These are phyloP conservation scores for Ernsta delagoae DNA, from an alignment of 2,888 invertebrate genomes.

Conservation along the genomic window DNA sequence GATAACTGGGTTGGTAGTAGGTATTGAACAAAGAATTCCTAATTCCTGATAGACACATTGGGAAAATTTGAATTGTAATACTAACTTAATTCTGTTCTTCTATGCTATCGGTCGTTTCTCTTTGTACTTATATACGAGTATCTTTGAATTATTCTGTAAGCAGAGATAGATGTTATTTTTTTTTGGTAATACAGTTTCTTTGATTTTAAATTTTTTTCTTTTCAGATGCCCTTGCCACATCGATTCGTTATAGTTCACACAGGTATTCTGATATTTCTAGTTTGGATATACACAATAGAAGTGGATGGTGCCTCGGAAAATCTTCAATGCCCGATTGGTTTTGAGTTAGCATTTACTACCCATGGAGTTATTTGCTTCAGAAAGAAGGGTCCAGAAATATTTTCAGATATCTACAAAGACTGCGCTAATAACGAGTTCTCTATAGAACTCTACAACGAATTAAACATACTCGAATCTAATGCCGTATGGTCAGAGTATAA, in stretches of 20 bases:
- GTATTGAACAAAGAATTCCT: too few species aligned
- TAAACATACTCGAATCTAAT: constrained; percentile 55
- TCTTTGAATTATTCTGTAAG: too few species aligned
- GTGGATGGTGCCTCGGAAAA: constrained; percentile 46
- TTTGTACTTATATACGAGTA: too few species aligned
- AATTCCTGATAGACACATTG: too few species aligned
- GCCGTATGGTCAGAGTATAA: constrained; percentile 77
- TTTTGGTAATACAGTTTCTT: too few species aligned
- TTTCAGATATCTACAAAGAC: constrained; percentile 63
- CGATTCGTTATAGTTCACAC: constrained; percentile 43
- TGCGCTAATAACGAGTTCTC: constrained; percentile 72
- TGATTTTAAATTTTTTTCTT: too few species aligned
- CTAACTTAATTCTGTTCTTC: too few species aligned
- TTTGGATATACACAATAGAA: constrained; percentile 46
- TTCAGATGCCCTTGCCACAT: constrained; percentile 61
- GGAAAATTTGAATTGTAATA: too few species aligned
- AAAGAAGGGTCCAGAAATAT: constrained; percentile 69
- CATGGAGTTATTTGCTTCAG: constrained; percentile 62
- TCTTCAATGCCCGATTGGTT: constrained; percentile 70
- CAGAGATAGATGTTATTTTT: too few species aligned
- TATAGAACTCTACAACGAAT: constrained; percentile 55
- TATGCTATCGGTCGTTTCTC: too few species aligned
- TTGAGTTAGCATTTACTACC: constrained; percentile 54
- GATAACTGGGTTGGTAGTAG: too few species aligned
- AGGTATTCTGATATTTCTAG: constrained; percentile 43